phyloP scores from a whole-genome alignment of 2,113 vertebrate species.

The Enhydra lutris region DNA sequence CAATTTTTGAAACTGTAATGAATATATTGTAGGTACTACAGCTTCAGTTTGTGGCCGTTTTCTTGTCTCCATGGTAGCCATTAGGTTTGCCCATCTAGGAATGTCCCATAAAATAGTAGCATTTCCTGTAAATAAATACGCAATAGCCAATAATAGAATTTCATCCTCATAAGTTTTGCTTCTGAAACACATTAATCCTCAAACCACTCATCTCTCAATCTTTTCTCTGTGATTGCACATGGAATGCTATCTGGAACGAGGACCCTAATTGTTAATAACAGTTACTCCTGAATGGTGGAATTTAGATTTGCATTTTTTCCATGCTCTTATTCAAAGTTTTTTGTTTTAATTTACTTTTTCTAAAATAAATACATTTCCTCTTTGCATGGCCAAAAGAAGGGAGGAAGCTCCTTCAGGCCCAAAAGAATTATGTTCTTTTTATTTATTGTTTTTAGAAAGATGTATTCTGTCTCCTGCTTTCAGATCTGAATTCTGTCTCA shows the following conservation, averaged over 20 bases:
- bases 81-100: neutral
- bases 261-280: neutral
- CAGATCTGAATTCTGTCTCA: neutral
- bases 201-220: fast-evolving
- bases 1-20: neutral
- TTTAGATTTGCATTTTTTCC: neutral
- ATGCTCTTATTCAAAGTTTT: neutral
- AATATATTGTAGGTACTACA: too few relatives aligned
- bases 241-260: neutral
- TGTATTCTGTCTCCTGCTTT: neutral
- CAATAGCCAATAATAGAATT: neutral
- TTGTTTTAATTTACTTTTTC: neutral
- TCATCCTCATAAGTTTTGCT: neutral
- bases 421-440: neutral
- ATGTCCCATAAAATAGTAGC: neutral
- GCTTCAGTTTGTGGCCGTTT: neutral
- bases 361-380: neutral
- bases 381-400: neutral
- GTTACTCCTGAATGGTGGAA: neutral
- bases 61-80: neutral
- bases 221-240: too few relatives aligned
- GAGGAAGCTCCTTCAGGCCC: neutral
- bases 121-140: neutral
- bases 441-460: neutral
- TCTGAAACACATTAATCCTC: fast-evolving